A percentile compares a stretch with the other conserved stretches of the same genome.
Conservation (phyloP, 2,797 vertebrate species). For the Syncerus caffer region DNA sequence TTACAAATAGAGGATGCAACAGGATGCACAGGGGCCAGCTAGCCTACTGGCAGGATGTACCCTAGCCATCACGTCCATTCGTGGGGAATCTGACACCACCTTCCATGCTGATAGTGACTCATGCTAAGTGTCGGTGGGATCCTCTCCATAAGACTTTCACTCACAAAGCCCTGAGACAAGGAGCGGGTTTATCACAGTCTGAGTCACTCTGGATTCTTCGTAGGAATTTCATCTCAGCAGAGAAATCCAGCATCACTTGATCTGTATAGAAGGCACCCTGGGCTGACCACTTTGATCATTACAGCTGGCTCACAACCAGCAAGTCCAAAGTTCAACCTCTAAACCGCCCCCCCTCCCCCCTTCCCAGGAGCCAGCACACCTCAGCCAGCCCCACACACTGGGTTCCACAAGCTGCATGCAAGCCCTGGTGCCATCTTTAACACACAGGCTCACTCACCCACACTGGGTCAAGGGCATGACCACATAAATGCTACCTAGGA, state of each 20-base stretch:
- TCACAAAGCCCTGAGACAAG: background rate
- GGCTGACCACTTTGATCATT: background rate
- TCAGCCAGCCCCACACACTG: rapidly evolving
- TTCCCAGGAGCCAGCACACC: background rate
- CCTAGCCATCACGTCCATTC: background rate
- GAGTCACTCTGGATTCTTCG: background rate
- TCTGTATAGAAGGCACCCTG: background rate
- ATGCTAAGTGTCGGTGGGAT: background rate
- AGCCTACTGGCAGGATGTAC: background rate
- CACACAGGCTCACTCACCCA: background rate
- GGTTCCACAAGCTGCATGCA: background rate
- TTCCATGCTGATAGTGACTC: background rate
- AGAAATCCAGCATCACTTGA: background rate
- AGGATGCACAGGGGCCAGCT: background rate
- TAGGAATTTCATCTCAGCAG: background rate
- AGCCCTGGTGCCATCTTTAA: too few species aligned
- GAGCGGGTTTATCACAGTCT: background rate
- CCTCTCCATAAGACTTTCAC: background rate
- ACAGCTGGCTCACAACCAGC: background rate
- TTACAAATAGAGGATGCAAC: background rate
- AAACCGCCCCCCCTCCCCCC: too few species aligned
- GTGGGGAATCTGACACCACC: too few species aligned
- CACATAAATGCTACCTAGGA: background rate
- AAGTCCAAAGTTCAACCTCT: background rate
- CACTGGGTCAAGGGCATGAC: background rate